Conservation (phyloP, 2,888 invertebrate genomes). For the Bugula neritina region DNA sequence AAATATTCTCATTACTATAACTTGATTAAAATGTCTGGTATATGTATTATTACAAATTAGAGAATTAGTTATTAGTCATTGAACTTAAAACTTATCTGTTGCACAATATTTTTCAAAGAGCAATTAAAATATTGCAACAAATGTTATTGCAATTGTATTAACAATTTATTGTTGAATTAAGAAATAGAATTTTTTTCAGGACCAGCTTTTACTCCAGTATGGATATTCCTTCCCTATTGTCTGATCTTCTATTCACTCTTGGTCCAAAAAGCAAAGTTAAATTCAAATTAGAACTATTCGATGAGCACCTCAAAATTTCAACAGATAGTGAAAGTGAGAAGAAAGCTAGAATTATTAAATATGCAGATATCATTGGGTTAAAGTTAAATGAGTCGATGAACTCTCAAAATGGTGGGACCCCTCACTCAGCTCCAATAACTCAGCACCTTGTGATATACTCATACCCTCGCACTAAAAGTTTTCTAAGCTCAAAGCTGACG, state of each 20-base stretch:
- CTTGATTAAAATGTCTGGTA: too few species aligned
- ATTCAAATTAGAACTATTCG: not conserved
- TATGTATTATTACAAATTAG: too few species aligned
- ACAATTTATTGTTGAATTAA: not conserved
- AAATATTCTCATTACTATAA: too few species aligned
- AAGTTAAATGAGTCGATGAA: not conserved
- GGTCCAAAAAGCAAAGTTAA: not conserved
- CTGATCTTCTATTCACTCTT: not conserved
- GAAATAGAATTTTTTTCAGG: too few species aligned
- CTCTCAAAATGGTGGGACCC: not conserved
- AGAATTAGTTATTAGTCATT: too few species aligned
- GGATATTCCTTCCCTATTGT: not conserved
- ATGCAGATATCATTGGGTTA: constrained; percentile 14
- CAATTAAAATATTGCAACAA: too few species aligned
- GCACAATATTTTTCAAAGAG: too few species aligned
- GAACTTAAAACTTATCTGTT: too few species aligned
- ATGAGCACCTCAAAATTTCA: not conserved
- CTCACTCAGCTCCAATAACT: not conserved
- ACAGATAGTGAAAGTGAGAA: not conserved
- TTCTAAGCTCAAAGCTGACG: not conserved
- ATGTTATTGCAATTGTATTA: too few species aligned
- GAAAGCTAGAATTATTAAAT: not conserved
- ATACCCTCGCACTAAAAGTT: not conserved
- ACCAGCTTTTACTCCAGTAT: too few species aligned
- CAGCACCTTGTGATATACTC: not conserved